Evolutionary conservation across 2,797 vertebrate genomes (phyloP).

Genomic region (Poecilia velifera): DNA sequence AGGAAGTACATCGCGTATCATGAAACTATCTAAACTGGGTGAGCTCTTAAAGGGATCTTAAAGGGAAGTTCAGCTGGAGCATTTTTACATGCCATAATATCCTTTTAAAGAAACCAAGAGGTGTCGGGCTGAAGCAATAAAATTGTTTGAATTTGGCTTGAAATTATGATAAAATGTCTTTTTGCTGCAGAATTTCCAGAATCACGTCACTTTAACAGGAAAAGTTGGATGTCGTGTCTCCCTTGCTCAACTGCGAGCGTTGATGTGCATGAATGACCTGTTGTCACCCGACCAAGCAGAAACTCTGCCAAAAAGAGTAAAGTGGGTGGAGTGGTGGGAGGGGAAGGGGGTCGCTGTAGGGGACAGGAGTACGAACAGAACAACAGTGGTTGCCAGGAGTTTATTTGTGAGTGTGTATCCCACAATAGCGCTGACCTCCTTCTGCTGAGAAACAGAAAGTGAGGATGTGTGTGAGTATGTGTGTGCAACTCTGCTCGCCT

Average conservation of each 20-base stretch:
- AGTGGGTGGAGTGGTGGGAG: constrained; percentile 24
- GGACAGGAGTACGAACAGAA: constrained; percentile 58
- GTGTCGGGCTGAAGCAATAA: background rate
- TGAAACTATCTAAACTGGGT: constrained; percentile 25
- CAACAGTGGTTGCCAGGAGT: constrained; percentile 58
- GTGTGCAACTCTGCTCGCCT: constrained; percentile 35
- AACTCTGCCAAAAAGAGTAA: constrained; percentile 50
- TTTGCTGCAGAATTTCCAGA: constrained; percentile 2
- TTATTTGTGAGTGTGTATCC: constrained; percentile 34
- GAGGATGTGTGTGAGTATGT: constrained; percentile 50
- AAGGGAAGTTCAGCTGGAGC: constrained; percentile 37
- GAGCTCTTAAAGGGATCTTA: constrained; percentile 26
- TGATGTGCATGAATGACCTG: constrained; percentile 42
- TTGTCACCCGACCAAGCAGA: constrained; percentile 55
- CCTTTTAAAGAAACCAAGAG: background rate
- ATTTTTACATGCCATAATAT: constrained; percentile 11
- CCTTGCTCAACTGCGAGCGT: constrained; percentile 20
- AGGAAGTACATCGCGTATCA: constrained; percentile 55
- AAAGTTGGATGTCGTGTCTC: constrained; percentile 57
- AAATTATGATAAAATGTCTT: background rate
- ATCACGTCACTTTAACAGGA: constrained; percentile 29
- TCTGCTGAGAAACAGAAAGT: constrained; percentile 70
- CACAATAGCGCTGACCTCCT: constrained; percentile 64
- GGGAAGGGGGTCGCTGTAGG: constrained; percentile 31
- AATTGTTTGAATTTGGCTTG: background rate